Evolutionary conservation across 2,113 vertebrate species (phyloP).

Genomic region (Crypturellus undulatus): DNA sequence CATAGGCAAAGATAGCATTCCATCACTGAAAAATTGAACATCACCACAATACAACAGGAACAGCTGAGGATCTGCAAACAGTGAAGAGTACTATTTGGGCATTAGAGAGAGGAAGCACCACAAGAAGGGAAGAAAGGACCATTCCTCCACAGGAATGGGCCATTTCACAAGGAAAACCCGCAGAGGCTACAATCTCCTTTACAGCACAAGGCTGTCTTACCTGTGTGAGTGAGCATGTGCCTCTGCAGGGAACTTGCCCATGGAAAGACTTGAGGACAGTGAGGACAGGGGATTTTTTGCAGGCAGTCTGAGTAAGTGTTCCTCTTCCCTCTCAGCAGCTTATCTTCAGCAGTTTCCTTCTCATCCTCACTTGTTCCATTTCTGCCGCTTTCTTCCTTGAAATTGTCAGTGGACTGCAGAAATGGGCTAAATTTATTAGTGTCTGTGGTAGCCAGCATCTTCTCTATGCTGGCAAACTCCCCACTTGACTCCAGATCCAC

Average conservation of each 20-base stretch:
- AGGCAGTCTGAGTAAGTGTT: constrained; percentile 92
- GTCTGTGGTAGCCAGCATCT: constrained; percentile 96
- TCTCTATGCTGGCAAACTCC: constrained; percentile 97
- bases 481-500: constrained; percentile 95
- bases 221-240: constrained; percentile 96
- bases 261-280: constrained; percentile 92
- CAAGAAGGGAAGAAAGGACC: not conserved
- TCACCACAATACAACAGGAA: not conserved
- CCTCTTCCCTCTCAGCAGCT: constrained; percentile 86
- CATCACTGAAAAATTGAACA: not conserved
- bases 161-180: not conserved
- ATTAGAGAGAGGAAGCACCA: not conserved
- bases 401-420: constrained; percentile 83
- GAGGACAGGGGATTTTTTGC: constrained; percentile 94
- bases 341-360: constrained; percentile 79
- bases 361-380: constrained; percentile 81
- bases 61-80: not conserved
- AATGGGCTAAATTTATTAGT: constrained; percentile 94
- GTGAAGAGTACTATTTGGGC: not conserved
- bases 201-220: constrained; percentile 76
- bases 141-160: rapidly evolving
- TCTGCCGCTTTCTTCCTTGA: constrained; percentile 74
- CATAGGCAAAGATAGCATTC: not conserved
- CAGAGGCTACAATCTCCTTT: not conserved
- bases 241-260: constrained; percentile 95